Percentiles rank a stretch among this genome's conserved stretches.
Conservation (phyloP, 2,113 vertebrate genomes). For the Mesocricetus auratus region DNA sequence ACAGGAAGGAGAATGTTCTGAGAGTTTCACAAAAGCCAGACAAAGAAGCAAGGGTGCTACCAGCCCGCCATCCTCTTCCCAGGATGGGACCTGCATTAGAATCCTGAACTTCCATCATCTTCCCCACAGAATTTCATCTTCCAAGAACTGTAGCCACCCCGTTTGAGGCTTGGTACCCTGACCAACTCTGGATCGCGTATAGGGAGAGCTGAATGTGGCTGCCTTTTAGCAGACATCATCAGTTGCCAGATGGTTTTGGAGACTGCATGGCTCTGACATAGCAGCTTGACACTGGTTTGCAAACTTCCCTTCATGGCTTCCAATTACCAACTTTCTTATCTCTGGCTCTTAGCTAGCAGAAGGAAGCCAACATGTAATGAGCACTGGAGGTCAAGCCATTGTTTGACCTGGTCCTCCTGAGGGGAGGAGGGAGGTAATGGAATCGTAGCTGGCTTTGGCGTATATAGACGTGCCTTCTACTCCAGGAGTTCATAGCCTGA, state of each 20-base stretch:
- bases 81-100: not conserved
- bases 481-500: slow-evolving; percentile 46
- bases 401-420: slow-evolving; percentile 79
- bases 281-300: not conserved
- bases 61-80: not conserved
- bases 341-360: slow-evolving; percentile 73
- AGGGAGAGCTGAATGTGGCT: not conserved
- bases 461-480: slow-evolving; percentile 75
- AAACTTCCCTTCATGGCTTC: not conserved
- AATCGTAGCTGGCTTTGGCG: slow-evolving; percentile 70
- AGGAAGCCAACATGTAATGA: slow-evolving; percentile 81
- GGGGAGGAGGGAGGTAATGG: slow-evolving; percentile 69
- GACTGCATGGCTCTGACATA: not conserved
- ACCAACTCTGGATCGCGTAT: fast-evolving
- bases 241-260: not conserved
- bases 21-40: not conserved
- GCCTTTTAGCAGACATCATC: not conserved
- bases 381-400: slow-evolving; percentile 79
- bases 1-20: not conserved
- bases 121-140: not conserved
- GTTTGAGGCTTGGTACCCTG: not conserved
- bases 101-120: not conserved
- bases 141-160: not conserved
- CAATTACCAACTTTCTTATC: slow-evolving; percentile 59
- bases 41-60: not conserved